Evolutionary conservation across 2,797 vertebrate genomes (phyloP), one percentile per base, ranked within the genome.

Genomic region (Caiman crocodilus): DNA sequence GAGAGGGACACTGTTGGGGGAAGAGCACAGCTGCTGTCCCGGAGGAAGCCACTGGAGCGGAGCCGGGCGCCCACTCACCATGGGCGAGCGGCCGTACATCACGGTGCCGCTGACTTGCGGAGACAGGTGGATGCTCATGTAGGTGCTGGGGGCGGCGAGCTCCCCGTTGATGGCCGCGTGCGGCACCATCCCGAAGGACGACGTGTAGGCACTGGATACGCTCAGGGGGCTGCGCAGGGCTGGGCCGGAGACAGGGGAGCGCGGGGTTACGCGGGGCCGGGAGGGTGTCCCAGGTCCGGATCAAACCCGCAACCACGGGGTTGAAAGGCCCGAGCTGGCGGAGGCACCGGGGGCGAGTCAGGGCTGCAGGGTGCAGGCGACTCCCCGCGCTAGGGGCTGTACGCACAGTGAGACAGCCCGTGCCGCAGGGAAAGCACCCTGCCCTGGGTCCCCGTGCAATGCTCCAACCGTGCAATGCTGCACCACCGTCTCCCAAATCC

Each of bases 201-300:
- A 96, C 0, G 98, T 94, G 96, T 98, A 99, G 77, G 98, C 98
- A 96, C 98, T 97, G 88, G 98, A 97, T 96, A 99, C 93, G 90
- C 98, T 98, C 96, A 99, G 97, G 32, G 99, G 98, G 94, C 98
- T 99, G 97, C 98, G 97, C 95, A 99, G 98, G 95, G 98, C 99
- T 99, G 97, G 92, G 69, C 65, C 35, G 85, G 89, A 88, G 75
- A 67, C 16, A 64, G 63, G 77, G 88, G 83, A 93, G 87, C 71
- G 15, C 42, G 42, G 42, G 42, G 42, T 50, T 10, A 50, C 9
- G 42, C 42, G 42, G 42, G 42, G 42, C 42, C 42, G 42, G 42
- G 42, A 11, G 42, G 42, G 42, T 10, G 42, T 50, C 42, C 42
- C 42, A 10, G 42, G 42, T 42, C 42, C 42, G 90, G 61, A 88